Evolutionary conservation across 2,888 invertebrate genomes (phyloP), one percentile per base, ranked within the genome.

Genomic region (Scrobipalpa atriplicella): DNA sequence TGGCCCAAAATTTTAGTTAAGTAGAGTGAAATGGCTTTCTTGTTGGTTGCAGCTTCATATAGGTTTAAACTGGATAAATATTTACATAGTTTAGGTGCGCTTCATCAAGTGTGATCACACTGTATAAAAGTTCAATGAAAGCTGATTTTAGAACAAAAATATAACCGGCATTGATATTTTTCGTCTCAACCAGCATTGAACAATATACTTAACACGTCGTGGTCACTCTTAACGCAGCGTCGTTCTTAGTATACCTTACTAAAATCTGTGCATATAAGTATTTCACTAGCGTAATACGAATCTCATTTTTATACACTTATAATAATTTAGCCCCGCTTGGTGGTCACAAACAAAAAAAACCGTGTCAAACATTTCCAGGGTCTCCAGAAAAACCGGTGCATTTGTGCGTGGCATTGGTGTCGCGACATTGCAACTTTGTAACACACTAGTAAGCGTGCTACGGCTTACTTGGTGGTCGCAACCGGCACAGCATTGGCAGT

Each of bases 391-490:
- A 47, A 47, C 47, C 47, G 16, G 64, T 64, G 64, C 64, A 64
- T 9, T 9, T 21, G 64, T 54, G 54, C 54, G 38, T 64, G 29
- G 64, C 63, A n/a, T 43, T 3, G 2, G 47, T 16, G 47, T 47
- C n/a, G 47, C 47, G 16, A 29, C 29, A 29, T 29, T n/a, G n/a
- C n/a, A n/a, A n/a, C n/a, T 10, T 47, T 52, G 66, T 63, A 62
- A 66, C 66, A 66, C 66, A 66, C 62, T 68, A 61, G 65, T 62
- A 68, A 70, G 67, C 71, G 87, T 87, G 90, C 82, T 82, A 83
- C 84, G 69, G 88, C 92, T 92, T 92, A 92, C 92, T 92, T 92
- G 91, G 82, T 91, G 90, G 81, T 91, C 89, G 85, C 89, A 90
- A 79, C 89, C 88, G 76, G 88, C 82, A 82, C 92, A 90, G 86